phyloP scores from a whole-genome alignment of 2,888 invertebrate species.

The Amphipyra berbera region DNA sequence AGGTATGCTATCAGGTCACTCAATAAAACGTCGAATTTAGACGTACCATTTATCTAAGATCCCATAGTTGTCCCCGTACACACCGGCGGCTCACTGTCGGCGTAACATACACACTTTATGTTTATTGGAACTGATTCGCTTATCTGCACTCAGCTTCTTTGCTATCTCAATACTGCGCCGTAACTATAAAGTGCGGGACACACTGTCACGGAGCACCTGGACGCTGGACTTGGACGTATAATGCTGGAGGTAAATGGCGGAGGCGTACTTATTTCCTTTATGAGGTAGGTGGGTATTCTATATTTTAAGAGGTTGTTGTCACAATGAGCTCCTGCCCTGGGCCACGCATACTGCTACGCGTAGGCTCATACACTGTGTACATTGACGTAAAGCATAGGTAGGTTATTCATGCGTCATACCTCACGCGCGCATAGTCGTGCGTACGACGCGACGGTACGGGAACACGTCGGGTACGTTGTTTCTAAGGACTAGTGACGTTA shows the following conservation, averaged over 20 bases:
- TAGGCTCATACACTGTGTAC: too few relatives aligned
- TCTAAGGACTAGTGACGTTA: not conserved
- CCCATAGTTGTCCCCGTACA: slow-evolving; percentile 2
- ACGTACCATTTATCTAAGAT: slow-evolving; percentile 29
- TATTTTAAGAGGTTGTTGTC: too few relatives aligned
- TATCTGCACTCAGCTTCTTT: slow-evolving; percentile 60
- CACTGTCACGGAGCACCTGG: slow-evolving; percentile 38
- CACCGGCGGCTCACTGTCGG: slow-evolving; percentile 12
- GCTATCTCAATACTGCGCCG: slow-evolving; percentile 58
- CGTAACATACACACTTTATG: slow-evolving; percentile 58
- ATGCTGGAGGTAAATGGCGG: slow-evolving; percentile 25
- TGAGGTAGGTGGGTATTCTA: too few relatives aligned
- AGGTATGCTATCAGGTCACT: not conserved
- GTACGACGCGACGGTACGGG: slow-evolving; percentile 4
- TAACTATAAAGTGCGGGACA: slow-evolving; percentile 52
- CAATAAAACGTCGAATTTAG: slow-evolving; percentile 12
- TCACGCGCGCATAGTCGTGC: slow-evolving; percentile 22
- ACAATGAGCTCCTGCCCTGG: too few relatives aligned
- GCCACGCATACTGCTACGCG: too few relatives aligned
- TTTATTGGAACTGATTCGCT: slow-evolving; percentile 58
- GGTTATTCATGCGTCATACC: slow-evolving; percentile 25
- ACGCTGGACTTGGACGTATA: slow-evolving; percentile 15
- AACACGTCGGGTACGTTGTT: slow-evolving; percentile 3
- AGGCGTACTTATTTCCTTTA: slow-evolving; percentile 6
- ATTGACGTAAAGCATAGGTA: not conserved